phyloP scores from a whole-genome alignment of 2,113 vertebrate genomes.

The Rhinogobius similis region DNA sequence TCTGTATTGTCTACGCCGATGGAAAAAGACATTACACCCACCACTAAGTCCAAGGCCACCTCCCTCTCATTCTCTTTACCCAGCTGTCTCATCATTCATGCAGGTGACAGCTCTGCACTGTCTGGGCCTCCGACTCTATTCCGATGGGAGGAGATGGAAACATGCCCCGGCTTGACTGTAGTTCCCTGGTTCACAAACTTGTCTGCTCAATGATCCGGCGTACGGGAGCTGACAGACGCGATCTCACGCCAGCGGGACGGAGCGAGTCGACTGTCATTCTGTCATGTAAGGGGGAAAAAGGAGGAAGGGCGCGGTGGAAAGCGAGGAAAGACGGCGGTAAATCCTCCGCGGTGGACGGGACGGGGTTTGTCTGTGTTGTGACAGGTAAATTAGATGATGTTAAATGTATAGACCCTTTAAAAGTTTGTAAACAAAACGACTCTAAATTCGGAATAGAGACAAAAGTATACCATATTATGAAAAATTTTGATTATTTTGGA shows the following conservation, averaged over 20 bases:
- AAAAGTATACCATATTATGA: too few species aligned
- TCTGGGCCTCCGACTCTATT: constrained; percentile 2
- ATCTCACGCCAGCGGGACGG: constrained; percentile 49
- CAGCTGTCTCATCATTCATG: constrained; percentile 48
- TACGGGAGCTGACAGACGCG: constrained; percentile 27
- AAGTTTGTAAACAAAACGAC: too few species aligned
- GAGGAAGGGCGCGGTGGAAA: not conserved
- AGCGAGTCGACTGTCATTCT: constrained; percentile 30
- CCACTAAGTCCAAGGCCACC: constrained; percentile 28
- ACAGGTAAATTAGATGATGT: too few species aligned
- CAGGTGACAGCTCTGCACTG: constrained; percentile 51
- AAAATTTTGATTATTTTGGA: too few species aligned
- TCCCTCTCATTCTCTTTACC: constrained; percentile 23
- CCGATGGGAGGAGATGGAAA: constrained; percentile 45
- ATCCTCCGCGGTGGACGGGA: too few species aligned
- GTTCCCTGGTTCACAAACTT: constrained; percentile 55
- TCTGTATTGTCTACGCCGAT: too few species aligned
- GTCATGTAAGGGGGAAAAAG: constrained; percentile 16
- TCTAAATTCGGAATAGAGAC: too few species aligned
- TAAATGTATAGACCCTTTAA: not conserved
- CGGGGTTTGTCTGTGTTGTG: not conserved
- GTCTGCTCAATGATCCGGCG: constrained; percentile 37
- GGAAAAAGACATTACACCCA: not conserved
- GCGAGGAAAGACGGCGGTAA: not conserved
- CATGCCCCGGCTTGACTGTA: constrained; percentile 72